Evolutionary conservation across 1,140 invertebrate species (phyloP), one percentile per base, ranked within the genome.

Genomic region (Homarus americanus): DNA sequence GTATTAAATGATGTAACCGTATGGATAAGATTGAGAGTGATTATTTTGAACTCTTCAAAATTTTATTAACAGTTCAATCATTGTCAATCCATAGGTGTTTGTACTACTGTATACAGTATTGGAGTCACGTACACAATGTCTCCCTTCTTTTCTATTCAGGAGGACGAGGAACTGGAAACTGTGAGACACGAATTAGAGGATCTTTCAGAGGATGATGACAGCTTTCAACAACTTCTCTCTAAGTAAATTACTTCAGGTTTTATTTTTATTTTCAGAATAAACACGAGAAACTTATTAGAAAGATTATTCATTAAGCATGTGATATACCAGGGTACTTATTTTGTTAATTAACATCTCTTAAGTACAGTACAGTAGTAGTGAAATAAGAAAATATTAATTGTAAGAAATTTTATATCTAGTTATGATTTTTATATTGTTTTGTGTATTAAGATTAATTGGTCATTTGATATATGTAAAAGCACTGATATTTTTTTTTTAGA

Each of bases 141-240:
- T 58, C 20, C 9, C 20, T 15, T 34, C 63, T 38, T 88, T 41
- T 78, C 53, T 72, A n/a, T 40, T 69, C n/a, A 76, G 66, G 38
- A 90, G 88, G 88, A 90, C 32, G 88, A 90, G 32, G 88, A 90
- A 63, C 28, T 84, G 72, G 88, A 90, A 40, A 90, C 79, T 10
- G 72, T 90, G 41, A 75, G 73, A 34, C 69, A 83, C n/a, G 88
- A 90, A 9, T 53, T 82, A 32, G 88, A 90, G 32, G 88, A 90
- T 38, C 84, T 83, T 66, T 90, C 88, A 10, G 88, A 90, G 49
- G 88, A 90, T 78, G 88, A 90, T 63, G 88, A 90, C 88, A 90
- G 88, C 53, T 90, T 90, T 72, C 88, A 90, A 40, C 88, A 90
- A 41, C 88, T 90, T n/a, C 34, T 90, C 38, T 41, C 63, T 28